Conservation (phyloP, 2,797 vertebrate species). For the Sphaeramia orbicularis region DNA sequence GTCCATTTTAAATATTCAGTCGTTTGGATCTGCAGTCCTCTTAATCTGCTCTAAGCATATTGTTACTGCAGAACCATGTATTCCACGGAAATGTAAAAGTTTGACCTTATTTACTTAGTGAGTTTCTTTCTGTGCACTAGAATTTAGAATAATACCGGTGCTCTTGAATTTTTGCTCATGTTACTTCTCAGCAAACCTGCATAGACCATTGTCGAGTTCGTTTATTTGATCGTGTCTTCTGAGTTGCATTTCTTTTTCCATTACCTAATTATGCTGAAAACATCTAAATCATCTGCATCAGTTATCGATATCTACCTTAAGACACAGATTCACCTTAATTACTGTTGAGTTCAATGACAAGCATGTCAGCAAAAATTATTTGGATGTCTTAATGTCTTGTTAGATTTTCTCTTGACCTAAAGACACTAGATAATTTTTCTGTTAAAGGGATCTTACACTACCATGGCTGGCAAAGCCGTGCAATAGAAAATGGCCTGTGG, state of each 20-base stretch:
- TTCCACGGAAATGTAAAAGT: conserved; percentile 54
- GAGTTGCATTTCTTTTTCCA: background rate
- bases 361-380: conserved; percentile 15
- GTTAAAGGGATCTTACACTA: conserved; percentile 49
- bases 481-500: conserved; percentile 40
- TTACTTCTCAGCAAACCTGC: conserved; percentile 37
- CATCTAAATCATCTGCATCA: conserved; percentile 10
- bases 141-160: conserved; percentile 71
- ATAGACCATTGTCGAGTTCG: conserved; percentile 24
- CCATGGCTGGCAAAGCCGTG: conserved; percentile 40
- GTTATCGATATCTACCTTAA: conserved; percentile 15
- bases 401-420: conserved; percentile 8
- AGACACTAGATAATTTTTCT: conserved; percentile 26
- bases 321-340: conserved; percentile 11
- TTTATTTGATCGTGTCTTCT: conserved; percentile 16
- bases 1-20: conserved; percentile 53
- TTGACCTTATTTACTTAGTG: conserved; percentile 41
- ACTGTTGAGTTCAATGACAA: conserved; percentile 25
- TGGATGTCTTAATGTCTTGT: background rate
- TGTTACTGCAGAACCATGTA: conserved; percentile 35
- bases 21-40: conserved; percentile 43
- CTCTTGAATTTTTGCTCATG: conserved; percentile 64
- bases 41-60: conserved; percentile 52
- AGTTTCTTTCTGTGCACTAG: conserved; percentile 51
- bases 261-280: conserved; percentile 19